Percentiles rank a stretch among this genome's conserved stretches.
These are phyloP conservation scores for Regulus satrapa DNA, from an alignment of 2,113 vertebrate species.

Conservation along the genomic window DNA sequence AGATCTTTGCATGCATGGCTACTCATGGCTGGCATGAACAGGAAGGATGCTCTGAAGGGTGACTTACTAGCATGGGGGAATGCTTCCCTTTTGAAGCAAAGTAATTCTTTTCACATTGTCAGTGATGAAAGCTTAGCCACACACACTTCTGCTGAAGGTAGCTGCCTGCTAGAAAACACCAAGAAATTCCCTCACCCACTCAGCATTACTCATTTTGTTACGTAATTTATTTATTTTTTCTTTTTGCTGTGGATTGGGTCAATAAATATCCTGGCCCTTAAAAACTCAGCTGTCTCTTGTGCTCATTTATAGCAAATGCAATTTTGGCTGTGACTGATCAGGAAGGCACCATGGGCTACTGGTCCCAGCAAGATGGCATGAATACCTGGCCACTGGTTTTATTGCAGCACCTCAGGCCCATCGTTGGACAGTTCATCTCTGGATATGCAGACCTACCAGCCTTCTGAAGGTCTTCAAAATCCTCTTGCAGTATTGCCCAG, in stretches of 20 bases:
- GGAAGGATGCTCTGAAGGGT: slow-evolving; percentile 62
- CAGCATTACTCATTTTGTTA: slow-evolving; percentile 22
- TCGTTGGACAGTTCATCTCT: neutral
- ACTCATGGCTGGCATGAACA: slow-evolving; percentile 64
- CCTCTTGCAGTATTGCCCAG: neutral
- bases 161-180: slow-evolving; percentile 37
- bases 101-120: neutral
- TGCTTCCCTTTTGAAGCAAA: slow-evolving; percentile 10
- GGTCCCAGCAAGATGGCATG: neutral
- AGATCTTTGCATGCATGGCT: slow-evolving; percentile 69
- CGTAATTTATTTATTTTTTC: neutral
- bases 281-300: neutral
- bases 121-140: neutral
- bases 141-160: neutral
- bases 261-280: neutral
- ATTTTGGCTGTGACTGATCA: neutral
- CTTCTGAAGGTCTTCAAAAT: neutral
- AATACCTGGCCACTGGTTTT: neutral
- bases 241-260: neutral
- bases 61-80: neutral
- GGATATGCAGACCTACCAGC: neutral
- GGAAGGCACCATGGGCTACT: neutral
- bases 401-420: neutral
- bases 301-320: neutral
- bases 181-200: slow-evolving; percentile 57